These are phyloP conservation scores for Eufriesea mexicana DNA, from an alignment of 1,140 invertebrate species.

Conservation along the genomic window DNA sequence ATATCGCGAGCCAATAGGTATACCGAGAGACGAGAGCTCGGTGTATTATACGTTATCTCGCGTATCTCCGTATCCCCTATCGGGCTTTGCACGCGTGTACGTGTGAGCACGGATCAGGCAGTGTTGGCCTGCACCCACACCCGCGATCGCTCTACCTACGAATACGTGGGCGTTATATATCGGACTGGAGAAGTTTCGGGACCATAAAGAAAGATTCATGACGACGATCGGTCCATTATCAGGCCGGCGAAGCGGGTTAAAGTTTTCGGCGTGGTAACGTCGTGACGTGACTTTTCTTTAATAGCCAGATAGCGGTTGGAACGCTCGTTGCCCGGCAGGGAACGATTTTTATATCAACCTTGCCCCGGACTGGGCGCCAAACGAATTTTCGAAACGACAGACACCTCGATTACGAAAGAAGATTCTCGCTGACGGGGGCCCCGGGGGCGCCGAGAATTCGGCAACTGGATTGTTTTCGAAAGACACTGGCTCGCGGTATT, in stretches of 20 bases:
- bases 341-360: slow-evolving; percentile 1
- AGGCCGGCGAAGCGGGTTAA: slow-evolving; percentile 30
- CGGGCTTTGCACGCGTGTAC: slow-evolving; percentile 19
- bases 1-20: slow-evolving; percentile 52
- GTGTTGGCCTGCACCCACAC: neutral
- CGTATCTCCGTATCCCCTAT: slow-evolving; percentile 54
- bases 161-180: slow-evolving; percentile 55
- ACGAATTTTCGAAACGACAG: neutral
- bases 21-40: slow-evolving; percentile 3
- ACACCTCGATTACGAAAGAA: neutral
- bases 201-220: slow-evolving; percentile 75
- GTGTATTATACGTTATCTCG: slow-evolving; percentile 55
- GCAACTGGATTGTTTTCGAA: neutral
- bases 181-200: slow-evolving; percentile 59
- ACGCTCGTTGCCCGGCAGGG: neutral
- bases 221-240: slow-evolving; percentile 72
- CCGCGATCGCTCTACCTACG: neutral
- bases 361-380: neutral
- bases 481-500: neutral
- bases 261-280: slow-evolving; percentile 45
- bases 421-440: neutral
- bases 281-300: slow-evolving; percentile 38
- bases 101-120: neutral
- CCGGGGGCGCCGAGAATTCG: too few relatives aligned
- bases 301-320: slow-evolving; percentile 4